phyloP scores from a whole-genome alignment of 2,888 invertebrate species.

The Chymomyza caudatula region DNA sequence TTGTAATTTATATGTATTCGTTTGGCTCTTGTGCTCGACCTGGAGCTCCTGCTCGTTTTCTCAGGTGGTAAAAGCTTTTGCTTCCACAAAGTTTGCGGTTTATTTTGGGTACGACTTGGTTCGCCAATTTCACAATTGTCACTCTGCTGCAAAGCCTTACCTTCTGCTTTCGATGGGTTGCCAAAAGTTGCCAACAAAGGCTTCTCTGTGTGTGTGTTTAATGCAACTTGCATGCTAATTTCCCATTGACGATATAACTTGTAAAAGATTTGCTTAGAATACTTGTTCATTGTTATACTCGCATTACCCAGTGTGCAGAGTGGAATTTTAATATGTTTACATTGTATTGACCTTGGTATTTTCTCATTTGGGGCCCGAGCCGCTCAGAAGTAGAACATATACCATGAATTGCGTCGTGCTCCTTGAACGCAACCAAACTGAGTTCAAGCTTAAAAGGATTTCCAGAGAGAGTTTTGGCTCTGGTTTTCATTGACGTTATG shows the following conservation, averaged over 20 bases:
- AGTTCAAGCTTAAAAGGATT: too few relatives aligned
- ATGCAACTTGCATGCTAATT: neutral
- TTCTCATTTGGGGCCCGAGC: too few relatives aligned
- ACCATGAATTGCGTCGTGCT: too few relatives aligned
- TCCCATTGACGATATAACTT: neutral
- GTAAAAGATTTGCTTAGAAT: neutral
- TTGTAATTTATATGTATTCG: conserved; percentile 36
- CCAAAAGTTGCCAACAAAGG: neutral
- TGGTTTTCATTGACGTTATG: too few relatives aligned
- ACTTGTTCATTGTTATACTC: neutral
- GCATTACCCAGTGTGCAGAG: neutral
- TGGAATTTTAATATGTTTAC: neutral
- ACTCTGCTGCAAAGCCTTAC: neutral
- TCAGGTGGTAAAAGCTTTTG: conserved; percentile 5
- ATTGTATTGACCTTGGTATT: neutral
- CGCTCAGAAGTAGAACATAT: too few relatives aligned
- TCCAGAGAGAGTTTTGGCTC: too few relatives aligned
- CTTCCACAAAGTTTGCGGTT: conserved; percentile 10
- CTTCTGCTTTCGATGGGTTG: neutral
- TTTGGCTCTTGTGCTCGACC: neutral
- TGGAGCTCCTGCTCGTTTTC: conserved; percentile 9
- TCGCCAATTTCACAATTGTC: conserved; percentile 1
- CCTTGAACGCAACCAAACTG: too few relatives aligned
- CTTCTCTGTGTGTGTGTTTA: neutral
- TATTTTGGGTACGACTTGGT: conserved; percentile 6